Evolutionary conservation across 1,140 invertebrate genomes (phyloP).

Genomic region (Psilanteris sp.): DNA sequence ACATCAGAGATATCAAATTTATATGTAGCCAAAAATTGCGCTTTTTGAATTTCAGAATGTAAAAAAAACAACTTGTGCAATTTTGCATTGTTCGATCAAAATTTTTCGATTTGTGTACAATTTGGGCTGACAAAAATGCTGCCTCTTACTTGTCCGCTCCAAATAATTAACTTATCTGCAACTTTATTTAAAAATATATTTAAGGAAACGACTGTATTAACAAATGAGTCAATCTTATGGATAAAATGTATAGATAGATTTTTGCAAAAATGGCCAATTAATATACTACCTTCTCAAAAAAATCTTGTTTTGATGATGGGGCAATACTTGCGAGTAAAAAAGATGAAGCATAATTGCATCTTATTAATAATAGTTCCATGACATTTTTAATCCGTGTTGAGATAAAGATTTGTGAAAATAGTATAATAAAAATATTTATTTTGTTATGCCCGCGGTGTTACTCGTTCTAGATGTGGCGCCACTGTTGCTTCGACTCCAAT

Average conservation of each 20-base stretch:
- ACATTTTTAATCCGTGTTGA: conserved; percentile 71
- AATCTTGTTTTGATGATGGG: not conserved
- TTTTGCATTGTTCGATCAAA: conserved; percentile 31
- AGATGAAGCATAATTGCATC: conserved; percentile 17
- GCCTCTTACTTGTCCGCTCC: conserved; percentile 7
- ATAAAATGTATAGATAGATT: conserved; percentile 27
- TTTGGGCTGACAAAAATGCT: not conserved
- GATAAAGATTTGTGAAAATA: conserved; percentile 70
- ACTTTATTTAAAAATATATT: conserved; percentile 11
- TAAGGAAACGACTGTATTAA: not conserved
- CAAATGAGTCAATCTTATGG: conserved; percentile 32
- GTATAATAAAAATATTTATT: conserved; percentile 76
- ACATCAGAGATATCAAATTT: conserved; percentile 13
- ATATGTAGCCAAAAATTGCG: conserved; percentile 12
- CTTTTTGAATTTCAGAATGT: conserved; percentile 5
- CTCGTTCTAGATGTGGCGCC: conserved; percentile 72
- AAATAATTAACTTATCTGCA: conserved; percentile 4
- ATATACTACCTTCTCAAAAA: not conserved
- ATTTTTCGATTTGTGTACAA: conserved; percentile 1
- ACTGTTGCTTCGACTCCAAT: conserved; percentile 57
- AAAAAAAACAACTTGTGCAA: conserved; percentile 6
- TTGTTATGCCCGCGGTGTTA: conserved; percentile 74
- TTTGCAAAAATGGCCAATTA: conserved; percentile 10
- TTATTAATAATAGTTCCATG: conserved; percentile 64
- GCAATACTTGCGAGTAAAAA: conserved; percentile 21